Evolutionary conservation across 2,113 vertebrate genomes (phyloP), one percentile per base, ranked within the genome.

Genomic region (Fregetta grallaria): DNA sequence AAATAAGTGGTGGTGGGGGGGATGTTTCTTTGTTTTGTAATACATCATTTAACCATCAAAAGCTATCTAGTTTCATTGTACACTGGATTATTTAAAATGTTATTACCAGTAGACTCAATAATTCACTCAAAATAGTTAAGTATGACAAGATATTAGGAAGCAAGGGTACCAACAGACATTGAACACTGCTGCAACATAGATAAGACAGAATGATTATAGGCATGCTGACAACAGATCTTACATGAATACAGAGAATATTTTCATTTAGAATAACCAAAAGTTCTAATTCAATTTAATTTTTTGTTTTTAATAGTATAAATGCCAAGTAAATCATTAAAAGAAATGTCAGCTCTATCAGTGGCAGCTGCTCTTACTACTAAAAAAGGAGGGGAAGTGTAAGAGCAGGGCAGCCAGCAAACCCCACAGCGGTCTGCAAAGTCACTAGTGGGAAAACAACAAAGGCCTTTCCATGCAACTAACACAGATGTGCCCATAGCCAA

Each of bases 401-500:
- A 98, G 97, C 95, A 97, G 97, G 98, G 98, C 97, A 98, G 97
- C 90, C 73, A 97, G 97, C 97, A 98, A 98, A 97, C 90, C 98
- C 98, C 98, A 98, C 98, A 97, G 98, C 96, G 56, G 70, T 97
- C 97, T 98, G 98, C 98, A 98, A 97, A 99, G 98, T 98, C 98
- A 98, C 98, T 98, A 98, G 98, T 98, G 98, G 98, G 98, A 98
- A 98, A 98, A 98, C 98, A 98, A 98, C 98, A 98, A 98, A 99
- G 98, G 98, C 98, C 98, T 98, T 98, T 98, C 98, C 98, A 95
- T 97, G 98, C 98, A 98, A 97, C 98, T 98, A 98, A 98, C 99
- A 98, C 99, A 99, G 99, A 99, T 99, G 99, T 98, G 99, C 99
- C 98, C 98, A 98, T 92, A 99, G 99, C 99, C 98, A 98, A 98